Evolutionary conservation across 2,888 invertebrate species (phyloP), one percentile per base, ranked within the genome.

Genomic region (Papilio elwesi): DNA sequence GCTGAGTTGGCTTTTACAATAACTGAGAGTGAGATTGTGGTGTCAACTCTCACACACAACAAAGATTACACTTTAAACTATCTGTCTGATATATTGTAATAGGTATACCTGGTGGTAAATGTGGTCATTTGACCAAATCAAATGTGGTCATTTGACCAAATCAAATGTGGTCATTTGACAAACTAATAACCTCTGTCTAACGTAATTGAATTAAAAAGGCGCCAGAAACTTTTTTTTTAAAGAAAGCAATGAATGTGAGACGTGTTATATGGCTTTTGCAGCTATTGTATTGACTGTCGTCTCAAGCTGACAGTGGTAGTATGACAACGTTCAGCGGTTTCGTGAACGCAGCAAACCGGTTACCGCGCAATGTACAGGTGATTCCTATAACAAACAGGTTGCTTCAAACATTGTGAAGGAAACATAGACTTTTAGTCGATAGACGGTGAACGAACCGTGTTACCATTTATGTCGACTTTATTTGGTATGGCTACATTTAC

Each of bases 301-400:
- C 78, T 76, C 76, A 75, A 79, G 78, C 74, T 66, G 71, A 76
- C 73, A 75, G 81, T 81, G 77, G 85, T 87, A 87, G 86, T 87
- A 84, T 86, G 86, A 86, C 85, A 82, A 82, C 83, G 85, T 84
- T 85, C 81, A 82, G 86, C 87, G 85, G 87, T 86, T 85, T 86
- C 79, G 84, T 86, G 87, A 87, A 87, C 87, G 82, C 87, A 83
- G 76, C 78, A 78, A 86, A 90, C 90, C 88, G 89, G 90, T 91
- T 84, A 77, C 75, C 38, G 78, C 78, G 81, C 83, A 83, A 82
- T 71, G 83, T 82, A 88, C 91, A 91, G 90, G 90, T 91, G 90
- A 87, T 86, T 85, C 85, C 82, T 83, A 80, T 80, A 83, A 79
- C 80, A 81, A 90, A 90, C 91, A 84, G 90, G 91, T 90, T 83